phyloP scores from a whole-genome alignment of 2,888 invertebrate species.

The Caenorhabditis virilis region DNA sequence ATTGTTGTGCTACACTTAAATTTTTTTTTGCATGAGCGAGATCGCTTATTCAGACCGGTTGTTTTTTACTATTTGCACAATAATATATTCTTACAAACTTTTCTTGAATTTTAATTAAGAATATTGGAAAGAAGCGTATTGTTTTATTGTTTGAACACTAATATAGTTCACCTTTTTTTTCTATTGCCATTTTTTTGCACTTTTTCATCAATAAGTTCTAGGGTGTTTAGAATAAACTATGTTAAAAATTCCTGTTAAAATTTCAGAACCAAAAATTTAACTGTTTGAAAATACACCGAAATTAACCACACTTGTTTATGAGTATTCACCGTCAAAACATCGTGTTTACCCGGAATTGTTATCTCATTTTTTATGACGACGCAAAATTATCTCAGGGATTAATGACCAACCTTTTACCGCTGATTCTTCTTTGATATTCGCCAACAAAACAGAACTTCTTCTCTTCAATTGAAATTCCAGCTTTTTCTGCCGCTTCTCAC shows the following conservation, averaged over 20 bases:
- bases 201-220: no score
- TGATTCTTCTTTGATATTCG: constrained; percentile 5
- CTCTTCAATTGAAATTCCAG: constrained; percentile 28
- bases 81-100: no score
- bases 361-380: constrained; percentile 3
- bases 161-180: no score
- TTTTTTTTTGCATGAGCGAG: no score
- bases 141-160: no score
- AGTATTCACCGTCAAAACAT: constrained; percentile 21
- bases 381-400: background rate
- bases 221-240: no score
- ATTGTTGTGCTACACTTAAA: no score
- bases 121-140: no score
- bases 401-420: background rate
- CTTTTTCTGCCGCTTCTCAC: constrained; percentile 19
- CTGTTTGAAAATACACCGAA: background rate
- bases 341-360: constrained; percentile 22
- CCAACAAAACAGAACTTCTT: constrained; percentile 26
- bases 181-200: no score
- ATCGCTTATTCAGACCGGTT: no score
- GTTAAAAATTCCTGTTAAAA: background rate
- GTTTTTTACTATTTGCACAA: no score
- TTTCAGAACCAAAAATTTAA: background rate
- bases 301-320: background rate
- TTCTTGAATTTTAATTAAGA: no score